A percentile compares a stretch with the other conserved stretches of the same genome.
Conservation (phyloP, 2,113 vertebrate genomes). For the Procavia capensis region DNA sequence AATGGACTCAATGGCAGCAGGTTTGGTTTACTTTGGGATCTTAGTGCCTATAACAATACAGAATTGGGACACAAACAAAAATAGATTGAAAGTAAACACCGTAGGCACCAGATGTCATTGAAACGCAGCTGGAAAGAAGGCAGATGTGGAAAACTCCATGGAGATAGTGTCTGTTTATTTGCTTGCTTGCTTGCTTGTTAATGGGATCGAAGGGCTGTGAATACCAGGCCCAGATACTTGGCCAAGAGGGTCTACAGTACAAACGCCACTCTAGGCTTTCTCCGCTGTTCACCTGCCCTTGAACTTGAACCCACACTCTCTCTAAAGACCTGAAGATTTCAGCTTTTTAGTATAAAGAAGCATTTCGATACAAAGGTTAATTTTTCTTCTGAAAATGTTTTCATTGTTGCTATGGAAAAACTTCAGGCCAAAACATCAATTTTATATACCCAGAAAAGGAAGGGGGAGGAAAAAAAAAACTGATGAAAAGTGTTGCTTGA, state of each 20-base stretch:
- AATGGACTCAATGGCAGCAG: too few species aligned
- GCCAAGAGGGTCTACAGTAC: not conserved
- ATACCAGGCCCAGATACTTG: not conserved
- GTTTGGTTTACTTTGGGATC: too few species aligned
- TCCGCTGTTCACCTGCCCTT: not conserved
- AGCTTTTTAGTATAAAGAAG: not conserved
- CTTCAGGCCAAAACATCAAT: not conserved
- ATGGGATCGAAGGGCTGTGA: not conserved
- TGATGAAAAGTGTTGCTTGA: not conserved
- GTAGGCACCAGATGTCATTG: not conserved
- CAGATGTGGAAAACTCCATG: not conserved
- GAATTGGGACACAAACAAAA: not conserved
- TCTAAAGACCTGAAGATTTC: not conserved
- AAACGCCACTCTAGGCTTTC: not conserved
- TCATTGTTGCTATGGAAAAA: slow-evolving; percentile 48
- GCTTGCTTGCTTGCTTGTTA: too few species aligned
- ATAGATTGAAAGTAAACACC: not conserved
- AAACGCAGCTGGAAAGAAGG: not conserved
- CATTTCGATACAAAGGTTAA: not conserved
- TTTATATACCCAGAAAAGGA: not conserved
- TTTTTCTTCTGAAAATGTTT: slow-evolving; percentile 51
- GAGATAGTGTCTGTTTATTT: not conserved
- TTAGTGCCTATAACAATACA: not conserved
- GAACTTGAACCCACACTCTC: not conserved
- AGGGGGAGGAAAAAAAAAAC: not conserved